These are phyloP conservation scores for Calephelis perditalis DNA, from an alignment of 2,888 invertebrate species.

Conservation along the genomic window DNA sequence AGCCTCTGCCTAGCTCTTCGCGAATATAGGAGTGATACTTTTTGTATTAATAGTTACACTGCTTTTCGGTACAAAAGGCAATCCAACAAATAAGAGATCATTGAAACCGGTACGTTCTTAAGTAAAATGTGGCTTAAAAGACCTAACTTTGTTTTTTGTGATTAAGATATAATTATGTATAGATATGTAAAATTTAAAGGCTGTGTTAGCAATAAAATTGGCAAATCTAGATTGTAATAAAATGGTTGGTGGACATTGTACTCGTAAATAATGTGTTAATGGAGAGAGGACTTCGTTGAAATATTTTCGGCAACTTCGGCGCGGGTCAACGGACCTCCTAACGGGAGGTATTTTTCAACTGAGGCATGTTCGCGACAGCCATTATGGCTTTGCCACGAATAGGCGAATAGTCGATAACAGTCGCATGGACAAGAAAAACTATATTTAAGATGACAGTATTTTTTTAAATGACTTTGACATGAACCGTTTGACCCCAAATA, in stretches of 20 bases:
- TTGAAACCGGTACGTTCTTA: too few relatives aligned
- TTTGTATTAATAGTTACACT: too few relatives aligned
- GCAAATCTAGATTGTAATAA: neutral
- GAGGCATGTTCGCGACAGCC: neutral
- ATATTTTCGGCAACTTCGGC: neutral
- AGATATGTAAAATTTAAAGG: neutral
- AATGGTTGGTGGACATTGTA: neutral
- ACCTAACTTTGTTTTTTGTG: too few relatives aligned
- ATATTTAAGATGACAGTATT: neutral
- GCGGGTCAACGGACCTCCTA: neutral
- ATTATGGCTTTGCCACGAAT: neutral
- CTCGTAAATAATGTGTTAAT: constrained; percentile 5
- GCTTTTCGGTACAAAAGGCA: too few relatives aligned
- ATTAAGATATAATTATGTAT: too few relatives aligned
- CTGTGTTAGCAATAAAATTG: neutral
- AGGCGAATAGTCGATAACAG: neutral
- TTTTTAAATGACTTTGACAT: neutral
- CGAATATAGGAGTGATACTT: too few relatives aligned
- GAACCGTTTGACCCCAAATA: neutral
- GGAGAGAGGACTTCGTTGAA: neutral
- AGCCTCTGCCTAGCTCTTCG: too few relatives aligned
- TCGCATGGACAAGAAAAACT: too few relatives aligned
- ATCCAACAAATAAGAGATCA: too few relatives aligned
- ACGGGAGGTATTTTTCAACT: neutral
- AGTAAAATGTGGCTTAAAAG: too few relatives aligned